phyloP scores from a whole-genome alignment of 2,888 invertebrate genomes.

The Drosophila algonquin region DNA sequence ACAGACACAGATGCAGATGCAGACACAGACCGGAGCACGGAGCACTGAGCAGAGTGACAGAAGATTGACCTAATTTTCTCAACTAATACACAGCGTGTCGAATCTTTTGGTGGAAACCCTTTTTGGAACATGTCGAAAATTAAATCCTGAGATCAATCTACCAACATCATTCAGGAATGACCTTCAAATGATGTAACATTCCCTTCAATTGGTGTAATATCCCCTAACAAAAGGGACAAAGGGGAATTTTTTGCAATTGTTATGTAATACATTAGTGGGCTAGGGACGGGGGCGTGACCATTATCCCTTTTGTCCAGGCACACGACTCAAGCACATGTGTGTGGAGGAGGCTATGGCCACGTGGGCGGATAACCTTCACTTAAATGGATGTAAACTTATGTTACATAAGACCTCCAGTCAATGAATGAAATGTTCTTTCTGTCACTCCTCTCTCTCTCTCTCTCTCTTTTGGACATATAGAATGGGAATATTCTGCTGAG shows the following conservation, averaged over 20 bases:
- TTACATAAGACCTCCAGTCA: conserved; percentile 7
- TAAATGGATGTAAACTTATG: background rate
- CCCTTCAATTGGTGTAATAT: conserved; percentile 7
- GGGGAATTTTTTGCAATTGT: conserved; percentile 2
- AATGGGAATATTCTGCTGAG: background rate
- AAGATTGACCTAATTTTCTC: conserved; percentile 43
- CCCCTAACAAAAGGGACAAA: background rate
- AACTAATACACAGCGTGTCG: conserved; percentile 48
- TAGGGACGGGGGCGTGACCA: background rate
- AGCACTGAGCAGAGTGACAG: conserved; percentile 21
- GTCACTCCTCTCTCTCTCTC: background rate
- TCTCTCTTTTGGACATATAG: background rate
- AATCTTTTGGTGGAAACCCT: conserved; percentile 32
- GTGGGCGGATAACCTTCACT: conserved; percentile 25
- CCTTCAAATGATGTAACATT: conserved; percentile 7
- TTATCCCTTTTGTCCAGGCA: conserved; percentile 25
- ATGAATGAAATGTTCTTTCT: background rate
- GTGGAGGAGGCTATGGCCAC: background rate
- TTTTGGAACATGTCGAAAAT: background rate
- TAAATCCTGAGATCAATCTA: background rate
- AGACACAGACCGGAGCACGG: conserved; percentile 12
- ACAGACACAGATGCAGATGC: conserved; percentile 48
- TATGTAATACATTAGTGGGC: conserved; percentile 9
- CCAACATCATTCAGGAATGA: background rate
- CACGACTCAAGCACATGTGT: conserved; percentile 35